These are phyloP conservation scores for Drosophila pruinosa DNA, from an alignment of 1,140 invertebrate genomes.

Conservation along the genomic window DNA sequence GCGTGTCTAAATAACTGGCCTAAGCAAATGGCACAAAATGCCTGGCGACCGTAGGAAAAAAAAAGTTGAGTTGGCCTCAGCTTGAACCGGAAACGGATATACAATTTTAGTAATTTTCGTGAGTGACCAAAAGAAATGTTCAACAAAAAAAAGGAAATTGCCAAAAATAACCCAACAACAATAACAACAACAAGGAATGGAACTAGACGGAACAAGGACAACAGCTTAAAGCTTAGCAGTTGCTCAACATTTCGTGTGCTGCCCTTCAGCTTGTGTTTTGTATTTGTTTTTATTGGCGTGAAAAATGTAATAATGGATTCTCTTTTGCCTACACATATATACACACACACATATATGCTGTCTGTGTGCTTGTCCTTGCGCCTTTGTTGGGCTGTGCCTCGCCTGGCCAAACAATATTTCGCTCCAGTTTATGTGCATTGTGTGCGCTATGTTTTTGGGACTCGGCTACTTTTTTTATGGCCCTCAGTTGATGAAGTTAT, in stretches of 20 bases:
- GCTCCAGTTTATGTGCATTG: slow-evolving; percentile 36
- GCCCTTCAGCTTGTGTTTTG: slow-evolving; percentile 43
- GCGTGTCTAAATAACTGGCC: slow-evolving; percentile 48
- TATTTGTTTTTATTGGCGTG: slow-evolving; percentile 78
- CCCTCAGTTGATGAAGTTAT: slow-evolving; percentile 66
- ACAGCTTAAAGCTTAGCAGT: slow-evolving; percentile 42
- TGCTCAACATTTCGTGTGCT: slow-evolving; percentile 44
- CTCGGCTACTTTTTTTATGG: slow-evolving; percentile 30
- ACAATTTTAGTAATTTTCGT: slow-evolving; percentile 77
- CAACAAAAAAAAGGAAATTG: slow-evolving; percentile 59
- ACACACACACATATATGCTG: slow-evolving; percentile 10
- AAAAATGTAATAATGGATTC: slow-evolving; percentile 75
- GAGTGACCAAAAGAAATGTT: slow-evolving; percentile 57
- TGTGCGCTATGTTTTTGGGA: slow-evolving; percentile 44
- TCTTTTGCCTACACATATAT: slow-evolving; percentile 17
- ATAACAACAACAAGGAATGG: slow-evolving; percentile 7
- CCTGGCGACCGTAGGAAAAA: neutral
- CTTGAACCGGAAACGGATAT: slow-evolving; percentile 74
- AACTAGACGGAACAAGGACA: slow-evolving; percentile 2
- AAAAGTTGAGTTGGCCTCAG: slow-evolving; percentile 33
- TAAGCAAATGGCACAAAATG: slow-evolving; percentile 26
- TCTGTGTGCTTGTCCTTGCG: slow-evolving; percentile 32
- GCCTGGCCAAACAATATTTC: slow-evolving; percentile 12
- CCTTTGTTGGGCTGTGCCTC: slow-evolving; percentile 13
- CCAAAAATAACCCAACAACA: slow-evolving; percentile 36